These are phyloP conservation scores for Dryocosmus kuriphilus DNA, from an alignment of 2,888 invertebrate genomes.

Conservation along the genomic window DNA sequence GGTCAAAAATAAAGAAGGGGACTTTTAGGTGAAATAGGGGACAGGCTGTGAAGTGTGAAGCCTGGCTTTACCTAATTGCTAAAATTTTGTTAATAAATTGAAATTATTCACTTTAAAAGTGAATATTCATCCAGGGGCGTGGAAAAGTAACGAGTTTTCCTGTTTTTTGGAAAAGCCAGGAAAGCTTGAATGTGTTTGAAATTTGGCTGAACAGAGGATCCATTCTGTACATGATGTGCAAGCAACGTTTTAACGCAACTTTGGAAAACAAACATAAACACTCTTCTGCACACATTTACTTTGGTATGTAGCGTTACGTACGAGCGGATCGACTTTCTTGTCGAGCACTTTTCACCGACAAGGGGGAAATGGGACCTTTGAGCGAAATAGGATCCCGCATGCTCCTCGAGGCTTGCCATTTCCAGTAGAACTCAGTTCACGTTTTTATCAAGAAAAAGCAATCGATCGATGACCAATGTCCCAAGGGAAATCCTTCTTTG, in stretches of 20 bases:
- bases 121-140: too few species aligned
- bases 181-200: background rate
- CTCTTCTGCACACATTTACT: conserved; percentile 13
- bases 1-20: too few species aligned
- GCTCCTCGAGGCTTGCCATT: conserved; percentile 20
- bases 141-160: background rate
- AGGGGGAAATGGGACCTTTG: conserved; percentile 28
- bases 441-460: conserved; percentile 44
- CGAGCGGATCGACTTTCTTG: conserved; percentile 1
- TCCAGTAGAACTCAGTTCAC: conserved; percentile 13
- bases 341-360: conserved; percentile 32
- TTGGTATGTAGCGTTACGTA: conserved; percentile 11
- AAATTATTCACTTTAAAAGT: too few species aligned
- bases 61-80: too few species aligned
- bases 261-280: conserved; percentile 25
- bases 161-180: background rate
- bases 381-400: conserved; percentile 37
- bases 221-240: background rate
- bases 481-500: conserved; percentile 28
- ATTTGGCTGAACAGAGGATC: background rate
- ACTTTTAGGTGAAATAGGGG: too few species aligned
- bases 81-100: too few species aligned
- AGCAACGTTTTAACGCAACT: conserved; percentile 6
- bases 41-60: too few species aligned
- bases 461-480: conserved; percentile 41